Base-by-base conservation (phyloP, 2,113 vertebrate genomes). In the Oreochromis niloticus region DNA sequence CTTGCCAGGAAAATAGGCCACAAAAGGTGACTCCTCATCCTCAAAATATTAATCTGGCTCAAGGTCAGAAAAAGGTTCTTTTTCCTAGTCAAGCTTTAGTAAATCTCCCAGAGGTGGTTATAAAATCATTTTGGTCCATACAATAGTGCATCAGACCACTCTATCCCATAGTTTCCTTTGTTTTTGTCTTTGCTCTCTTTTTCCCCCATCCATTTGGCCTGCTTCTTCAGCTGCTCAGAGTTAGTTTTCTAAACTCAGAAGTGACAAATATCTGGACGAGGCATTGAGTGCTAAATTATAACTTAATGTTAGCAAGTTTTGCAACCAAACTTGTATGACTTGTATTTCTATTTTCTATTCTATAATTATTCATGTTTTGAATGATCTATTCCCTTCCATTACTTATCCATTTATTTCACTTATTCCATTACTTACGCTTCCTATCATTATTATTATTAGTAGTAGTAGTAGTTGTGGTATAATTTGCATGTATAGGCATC, bases 1-100 rank as follows among this genome's bases (percentile, higher is more conserved):
- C 81, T 81, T 5, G 19, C 81, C 61, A 39, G 85, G 83, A 90
- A 95, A 93, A 92, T 87, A 91, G 83, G 87, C 57, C 90, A 82
- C 17, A 36, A 66, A 88, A 93, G 82, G 87, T 95, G 91, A 90
- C 87, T 84, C 52, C 22, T n/a, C 43, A 61, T 61, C 78, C 46
- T 50, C 16, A 78, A 78, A 78, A 78, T 81, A 59, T 61, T 34
- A n/a, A 41, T 73, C 27, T 80, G 68, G 75, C 52, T 75, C 13
- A 61, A 32, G 73, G 27, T 52, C 17, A 78, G 46, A 78, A 52
- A 52, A 52, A 13, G 2, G 30, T 19, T 34, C 2, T 75, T 30
- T 75, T 50, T 48, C 8, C 71, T 32, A 17, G 43, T 78, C 43
- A 50, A 50, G 43, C 71, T 50, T 78, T 50, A 78, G 43, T 46